These are phyloP conservation scores for Drosophila mimica DNA, from an alignment of 2,888 invertebrate genomes.

Conservation along the genomic window DNA sequence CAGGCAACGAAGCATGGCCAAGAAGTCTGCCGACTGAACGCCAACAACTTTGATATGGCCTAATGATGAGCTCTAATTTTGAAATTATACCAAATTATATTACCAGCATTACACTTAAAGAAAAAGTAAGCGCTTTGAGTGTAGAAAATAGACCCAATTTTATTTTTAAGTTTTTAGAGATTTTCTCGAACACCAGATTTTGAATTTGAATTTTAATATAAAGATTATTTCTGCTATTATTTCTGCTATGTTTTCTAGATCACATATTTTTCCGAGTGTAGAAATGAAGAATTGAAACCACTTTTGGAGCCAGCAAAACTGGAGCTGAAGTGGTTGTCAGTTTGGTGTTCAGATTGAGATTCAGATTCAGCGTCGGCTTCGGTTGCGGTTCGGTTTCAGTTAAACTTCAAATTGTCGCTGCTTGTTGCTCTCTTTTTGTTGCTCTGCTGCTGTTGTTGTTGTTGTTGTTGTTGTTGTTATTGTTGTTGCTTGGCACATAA, in stretches of 20 bases:
- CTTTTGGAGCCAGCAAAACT: constrained; percentile 27
- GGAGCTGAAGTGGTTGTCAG: constrained; percentile 27
- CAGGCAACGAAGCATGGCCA: constrained; percentile 46
- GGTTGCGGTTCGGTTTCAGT: constrained; percentile 34
- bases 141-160: not conserved
- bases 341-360: constrained; percentile 13
- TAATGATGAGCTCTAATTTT: constrained; percentile 78
- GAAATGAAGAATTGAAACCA: constrained; percentile 9
- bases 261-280: not conserved
- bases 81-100: constrained; percentile 79
- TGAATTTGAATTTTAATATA: not conserved
- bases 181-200: no score
- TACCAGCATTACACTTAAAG: constrained; percentile 19
- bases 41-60: constrained; percentile 63
- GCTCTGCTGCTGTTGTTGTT: constrained; percentile 20
- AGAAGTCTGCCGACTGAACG: constrained; percentile 32
- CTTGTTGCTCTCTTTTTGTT: constrained; percentile 27
- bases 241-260: not conserved
- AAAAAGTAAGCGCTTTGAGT: not conserved
- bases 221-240: not conserved
- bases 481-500: constrained; percentile 58
- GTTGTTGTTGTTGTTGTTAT: constrained; percentile 34
- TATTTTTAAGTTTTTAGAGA: not conserved
- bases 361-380: not conserved
- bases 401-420: constrained; percentile 51